These are phyloP conservation scores for Zapus hudsonius DNA, from an alignment of 2,113 vertebrate species.

Conservation along the genomic window DNA sequence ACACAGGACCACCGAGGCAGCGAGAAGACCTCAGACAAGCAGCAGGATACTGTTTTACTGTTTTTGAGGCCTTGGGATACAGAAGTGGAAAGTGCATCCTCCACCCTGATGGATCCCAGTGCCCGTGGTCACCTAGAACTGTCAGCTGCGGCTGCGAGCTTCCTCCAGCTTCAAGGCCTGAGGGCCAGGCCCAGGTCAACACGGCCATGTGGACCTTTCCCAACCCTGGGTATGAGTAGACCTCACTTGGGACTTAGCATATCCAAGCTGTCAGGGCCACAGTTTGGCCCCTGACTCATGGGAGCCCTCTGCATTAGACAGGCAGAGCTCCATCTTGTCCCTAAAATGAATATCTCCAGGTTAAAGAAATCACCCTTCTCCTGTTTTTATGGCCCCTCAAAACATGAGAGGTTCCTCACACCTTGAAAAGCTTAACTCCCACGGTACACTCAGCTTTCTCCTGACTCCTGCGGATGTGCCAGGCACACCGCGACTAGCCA, in stretches of 20 bases:
- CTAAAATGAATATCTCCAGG: not conserved
- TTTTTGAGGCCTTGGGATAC: not conserved
- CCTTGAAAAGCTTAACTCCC: not conserved
- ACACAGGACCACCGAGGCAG: not conserved
- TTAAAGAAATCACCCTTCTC: not conserved
- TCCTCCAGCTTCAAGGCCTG: not conserved
- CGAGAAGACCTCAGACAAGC: not conserved
- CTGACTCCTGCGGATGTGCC: not conserved
- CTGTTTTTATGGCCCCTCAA: not conserved
- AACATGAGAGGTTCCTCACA: too few species aligned
- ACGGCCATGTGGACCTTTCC: not conserved
- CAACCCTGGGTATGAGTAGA: not conserved
- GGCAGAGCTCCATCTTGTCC: not conserved
- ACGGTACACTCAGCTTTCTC: not conserved
- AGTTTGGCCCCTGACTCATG: not conserved
- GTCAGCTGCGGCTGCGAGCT: not conserved
- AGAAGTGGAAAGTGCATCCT: accelerated
- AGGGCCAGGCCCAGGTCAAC: not conserved
- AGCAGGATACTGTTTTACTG: too few species aligned
- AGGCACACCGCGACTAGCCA: not conserved
- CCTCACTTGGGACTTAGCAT: not conserved
- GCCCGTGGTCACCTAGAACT: not conserved
- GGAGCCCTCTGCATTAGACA: not conserved
- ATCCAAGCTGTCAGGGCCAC: not conserved
- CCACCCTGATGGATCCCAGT: too few species aligned